Evolutionary conservation across 2,113 vertebrate species (phyloP).

Genomic region (Antennarius striatus): DNA sequence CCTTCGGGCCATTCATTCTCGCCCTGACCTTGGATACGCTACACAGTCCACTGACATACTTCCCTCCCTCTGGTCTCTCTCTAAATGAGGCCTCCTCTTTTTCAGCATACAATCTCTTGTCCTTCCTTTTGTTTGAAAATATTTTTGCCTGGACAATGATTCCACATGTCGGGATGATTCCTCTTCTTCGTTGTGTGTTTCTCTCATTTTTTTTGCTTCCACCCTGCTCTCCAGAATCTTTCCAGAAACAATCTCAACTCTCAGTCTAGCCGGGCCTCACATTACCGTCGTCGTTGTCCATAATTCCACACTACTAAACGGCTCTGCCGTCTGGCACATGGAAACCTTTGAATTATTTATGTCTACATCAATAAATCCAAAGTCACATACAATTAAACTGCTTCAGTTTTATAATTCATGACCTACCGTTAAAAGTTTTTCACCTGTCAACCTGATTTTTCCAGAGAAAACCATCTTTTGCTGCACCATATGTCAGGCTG

Average conservation of each 20-base stretch:
- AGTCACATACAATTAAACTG: constrained; percentile 56
- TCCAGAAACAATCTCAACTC: no score
- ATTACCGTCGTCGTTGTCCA: constrained; percentile 18
- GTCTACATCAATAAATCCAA: constrained; percentile 53
- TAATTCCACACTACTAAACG: constrained; percentile 43
- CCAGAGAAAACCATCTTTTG: constrained; percentile 22
- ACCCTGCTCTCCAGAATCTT: background rate
- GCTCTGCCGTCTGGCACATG: constrained; percentile 16
- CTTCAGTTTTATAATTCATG: constrained; percentile 56
- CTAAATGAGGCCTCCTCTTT: background rate
- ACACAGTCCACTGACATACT: constrained; percentile 10
- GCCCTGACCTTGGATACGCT: constrained; percentile 42
- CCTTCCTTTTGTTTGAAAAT: background rate
- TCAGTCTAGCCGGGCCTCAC: background rate
- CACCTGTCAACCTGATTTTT: constrained; percentile 53
- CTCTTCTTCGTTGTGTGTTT: background rate
- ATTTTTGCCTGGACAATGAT: constrained; percentile 12
- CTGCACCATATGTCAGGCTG: constrained; percentile 21
- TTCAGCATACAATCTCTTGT: background rate
- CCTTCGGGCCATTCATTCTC: constrained; percentile 27
- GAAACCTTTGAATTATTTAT: constrained; percentile 55
- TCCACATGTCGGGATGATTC: background rate
- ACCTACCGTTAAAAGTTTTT: constrained; percentile 34
- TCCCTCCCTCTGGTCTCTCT: constrained; percentile 4
- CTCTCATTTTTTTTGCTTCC: background rate